phyloP scores from a whole-genome alignment of 2,797 vertebrate species.

The Gymnothorax reevesii region DNA sequence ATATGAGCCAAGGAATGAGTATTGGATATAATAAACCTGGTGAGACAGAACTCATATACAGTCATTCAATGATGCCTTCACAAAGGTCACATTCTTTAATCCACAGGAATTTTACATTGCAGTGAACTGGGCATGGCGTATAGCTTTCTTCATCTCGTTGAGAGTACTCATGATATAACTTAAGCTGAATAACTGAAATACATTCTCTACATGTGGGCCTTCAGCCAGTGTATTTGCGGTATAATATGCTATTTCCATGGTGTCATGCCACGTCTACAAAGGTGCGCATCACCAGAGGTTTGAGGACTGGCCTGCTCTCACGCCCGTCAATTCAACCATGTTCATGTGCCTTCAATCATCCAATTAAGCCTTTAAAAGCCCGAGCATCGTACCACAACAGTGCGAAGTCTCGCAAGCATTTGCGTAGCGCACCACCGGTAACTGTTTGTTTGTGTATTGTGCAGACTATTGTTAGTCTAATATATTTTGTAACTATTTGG shows the following conservation, averaged over 20 bases:
- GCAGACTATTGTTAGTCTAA: too few relatives aligned
- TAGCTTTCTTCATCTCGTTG: background rate
- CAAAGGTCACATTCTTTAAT: background rate
- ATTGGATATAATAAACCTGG: background rate
- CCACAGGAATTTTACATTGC: background rate
- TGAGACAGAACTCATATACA: background rate
- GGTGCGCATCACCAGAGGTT: too few relatives aligned
- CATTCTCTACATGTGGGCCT: background rate
- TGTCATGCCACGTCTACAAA: too few relatives aligned
- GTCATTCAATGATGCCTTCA: background rate
- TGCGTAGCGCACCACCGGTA: too few relatives aligned
- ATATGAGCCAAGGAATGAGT: background rate
- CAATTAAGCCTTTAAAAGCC: too few relatives aligned
- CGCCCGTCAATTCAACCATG: too few relatives aligned
- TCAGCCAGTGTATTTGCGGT: background rate
- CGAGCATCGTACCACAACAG: too few relatives aligned
- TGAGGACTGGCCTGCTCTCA: too few relatives aligned
- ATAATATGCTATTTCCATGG: background rate
- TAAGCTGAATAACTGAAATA: background rate
- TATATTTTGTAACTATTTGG: too few relatives aligned
- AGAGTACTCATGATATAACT: background rate
- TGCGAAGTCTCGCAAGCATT: too few relatives aligned
- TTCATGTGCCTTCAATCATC: too few relatives aligned
- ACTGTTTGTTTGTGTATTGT: too few relatives aligned
- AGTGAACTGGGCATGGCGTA: background rate